These are phyloP conservation scores for Natrix natrix DNA, from an alignment of 2,797 vertebrate genomes.

Conservation along the genomic window DNA sequence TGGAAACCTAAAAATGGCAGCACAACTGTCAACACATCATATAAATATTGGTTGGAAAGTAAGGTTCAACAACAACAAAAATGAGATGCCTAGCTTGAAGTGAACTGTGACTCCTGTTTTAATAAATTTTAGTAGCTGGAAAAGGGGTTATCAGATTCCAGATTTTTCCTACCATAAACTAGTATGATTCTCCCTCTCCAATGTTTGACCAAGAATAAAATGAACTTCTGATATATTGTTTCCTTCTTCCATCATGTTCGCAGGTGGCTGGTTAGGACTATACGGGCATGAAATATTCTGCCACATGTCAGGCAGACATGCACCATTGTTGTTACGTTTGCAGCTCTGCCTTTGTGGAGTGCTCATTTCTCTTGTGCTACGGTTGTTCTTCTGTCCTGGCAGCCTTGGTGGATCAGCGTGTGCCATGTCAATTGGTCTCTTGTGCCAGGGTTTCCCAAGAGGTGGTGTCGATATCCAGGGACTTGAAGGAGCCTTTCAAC, in stretches of 20 bases:
- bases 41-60: not conserved
- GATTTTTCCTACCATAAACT: not conserved
- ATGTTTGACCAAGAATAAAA: not conserved
- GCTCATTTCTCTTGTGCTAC: too few relatives aligned
- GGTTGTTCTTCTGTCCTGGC: too few relatives aligned
- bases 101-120: not conserved
- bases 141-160: not conserved
- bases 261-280: too few relatives aligned
- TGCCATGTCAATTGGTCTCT: too few relatives aligned
- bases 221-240: not conserved
- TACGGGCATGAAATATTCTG: too few relatives aligned
- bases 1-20: not conserved
- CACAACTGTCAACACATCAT: not conserved
- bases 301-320: too few relatives aligned
- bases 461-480: too few relatives aligned
- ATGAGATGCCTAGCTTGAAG: not conserved
- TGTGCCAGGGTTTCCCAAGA: too few relatives aligned
- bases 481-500: too few relatives aligned
- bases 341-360: too few relatives aligned
- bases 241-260: not conserved
- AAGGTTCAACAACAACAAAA: not conserved
- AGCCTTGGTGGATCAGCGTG: too few relatives aligned
- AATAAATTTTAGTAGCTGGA: not conserved
- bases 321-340: too few relatives aligned
- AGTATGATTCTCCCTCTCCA: not conserved